Percentiles rank a stretch among this genome's conserved stretches.
Evolutionary conservation across 2,113 vertebrate genomes (phyloP).

Genomic region (Scortum barcoo): DNA sequence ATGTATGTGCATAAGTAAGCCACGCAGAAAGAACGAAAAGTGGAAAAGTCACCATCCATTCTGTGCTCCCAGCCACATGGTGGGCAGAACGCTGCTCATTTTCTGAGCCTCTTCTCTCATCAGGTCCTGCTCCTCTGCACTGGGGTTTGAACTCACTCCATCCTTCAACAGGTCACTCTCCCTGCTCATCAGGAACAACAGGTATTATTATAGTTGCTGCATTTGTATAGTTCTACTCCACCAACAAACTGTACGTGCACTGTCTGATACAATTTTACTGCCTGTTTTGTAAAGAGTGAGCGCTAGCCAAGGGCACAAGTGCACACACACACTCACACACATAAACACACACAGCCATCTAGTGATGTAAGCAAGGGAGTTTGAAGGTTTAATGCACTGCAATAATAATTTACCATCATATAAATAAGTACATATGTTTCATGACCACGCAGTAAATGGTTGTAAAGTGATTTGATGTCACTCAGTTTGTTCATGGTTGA

Average conservation of each 20-base stretch:
- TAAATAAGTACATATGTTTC: neutral
- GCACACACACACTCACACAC: too few relatives aligned
- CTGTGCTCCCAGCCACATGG: conserved; percentile 98
- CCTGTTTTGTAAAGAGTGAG: neutral
- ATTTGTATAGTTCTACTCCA: neutral
- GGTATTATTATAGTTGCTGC: neutral
- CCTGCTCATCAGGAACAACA: conserved; percentile 67
- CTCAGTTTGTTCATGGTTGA: neutral
- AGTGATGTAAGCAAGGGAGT: neutral
- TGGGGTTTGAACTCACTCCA: conserved; percentile 85
- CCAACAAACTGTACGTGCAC: too few relatives aligned
- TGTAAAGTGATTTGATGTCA: conserved; percentile 3
- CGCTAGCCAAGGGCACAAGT: too few relatives aligned
- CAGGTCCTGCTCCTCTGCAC: conserved; percentile 91
- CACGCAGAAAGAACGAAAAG: neutral
- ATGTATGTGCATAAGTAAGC: neutral
- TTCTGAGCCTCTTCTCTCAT: conserved; percentile 97
- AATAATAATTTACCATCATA: conserved; percentile 9
- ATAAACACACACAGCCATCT: neutral
- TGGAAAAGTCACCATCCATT: conserved; percentile 93
- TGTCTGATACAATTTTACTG: neutral
- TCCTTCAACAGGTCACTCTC: conserved; percentile 92
- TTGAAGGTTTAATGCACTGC: neutral
- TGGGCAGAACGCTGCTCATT: conserved; percentile 97
- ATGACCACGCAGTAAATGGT: neutral